Base-by-base conservation (phyloP, 2,113 vertebrate species). In the Calcarius ornatus region DNA sequence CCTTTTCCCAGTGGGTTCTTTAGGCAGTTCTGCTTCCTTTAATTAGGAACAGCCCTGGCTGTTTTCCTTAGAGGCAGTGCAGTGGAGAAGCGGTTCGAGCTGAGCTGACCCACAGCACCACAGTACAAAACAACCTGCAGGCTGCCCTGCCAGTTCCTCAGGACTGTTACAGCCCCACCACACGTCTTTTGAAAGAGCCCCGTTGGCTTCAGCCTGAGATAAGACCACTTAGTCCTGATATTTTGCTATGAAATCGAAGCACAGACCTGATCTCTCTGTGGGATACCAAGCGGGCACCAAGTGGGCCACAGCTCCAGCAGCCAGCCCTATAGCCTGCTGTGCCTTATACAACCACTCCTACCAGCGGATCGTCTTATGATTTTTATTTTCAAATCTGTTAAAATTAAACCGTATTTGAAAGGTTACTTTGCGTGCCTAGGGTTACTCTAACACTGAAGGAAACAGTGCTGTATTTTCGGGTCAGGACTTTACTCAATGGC, bases 11-110 rank as follows among this genome's bases (percentile, higher is more conserved):
- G 57, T 57, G 86, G 89, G 73, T 71, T 91, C 84, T n/a, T 68
- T 53, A 89, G 69, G 94, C 93, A 89, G 81, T 45, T 80, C 77
- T 91, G 89, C 63, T 96, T 90, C 95, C 94, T 88, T 90, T 88
- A 86, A 95, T 91, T 88, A 86, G 80, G 95, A 96, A 88, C 96
- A 94, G 95, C 48, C 79, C 86, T 13, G 69, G 60, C 83, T 79
- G 57, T 81, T 89, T 81, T 84, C 51, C 4, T 71, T 65, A n/a
- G 88, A 38, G 85, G 79, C 88, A 43, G 48, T 7, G 64, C 59
- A 27, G 87, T 5, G 1, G 81, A 42, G 53, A 48, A 64, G 66
- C 1, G 6, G 56, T 75, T 82, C 68, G 37, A 64, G 75, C 81
- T 25, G 84, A 90, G 78, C 75, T 22, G 70, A 71, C 37, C 59